These are phyloP conservation scores for Panthera leo DNA, from an alignment of 2,113 vertebrate species.

Conservation along the genomic window DNA sequence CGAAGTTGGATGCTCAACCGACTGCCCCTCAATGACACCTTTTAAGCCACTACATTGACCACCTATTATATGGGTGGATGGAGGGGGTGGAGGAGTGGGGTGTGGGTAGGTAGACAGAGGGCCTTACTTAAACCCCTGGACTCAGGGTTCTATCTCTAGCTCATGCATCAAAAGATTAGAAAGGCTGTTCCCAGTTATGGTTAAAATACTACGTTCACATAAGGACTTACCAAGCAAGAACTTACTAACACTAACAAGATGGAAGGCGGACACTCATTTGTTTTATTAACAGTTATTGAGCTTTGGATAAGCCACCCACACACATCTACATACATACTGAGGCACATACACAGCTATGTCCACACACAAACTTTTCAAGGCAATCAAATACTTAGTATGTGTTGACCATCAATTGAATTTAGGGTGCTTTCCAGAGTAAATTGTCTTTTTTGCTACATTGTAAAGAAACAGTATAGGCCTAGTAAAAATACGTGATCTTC, in stretches of 20 bases:
- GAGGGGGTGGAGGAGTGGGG: not conserved
- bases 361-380: not conserved
- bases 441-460: not conserved
- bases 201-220: not conserved
- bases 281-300: not conserved
- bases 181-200: not conserved
- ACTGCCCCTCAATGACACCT: not conserved
- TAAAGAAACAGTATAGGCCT: not conserved
- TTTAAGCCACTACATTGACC: not conserved
- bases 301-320: not conserved
- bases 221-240: not conserved
- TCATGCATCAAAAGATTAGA: not conserved
- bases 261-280: not conserved
- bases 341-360: not conserved
- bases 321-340: not conserved
- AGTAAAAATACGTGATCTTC: not conserved
- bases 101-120: too few species aligned
- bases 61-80: not conserved
- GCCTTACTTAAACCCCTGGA: not conserved
- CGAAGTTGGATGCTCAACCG: too few species aligned
- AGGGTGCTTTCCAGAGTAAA: not conserved
- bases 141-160: not conserved
- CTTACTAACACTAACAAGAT: not conserved
- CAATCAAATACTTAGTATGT: constrained; percentile 11
- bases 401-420: not conserved